These are phyloP conservation scores for Pseudanteris insignis DNA, from an alignment of 2,888 invertebrate species.

Conservation along the genomic window DNA sequence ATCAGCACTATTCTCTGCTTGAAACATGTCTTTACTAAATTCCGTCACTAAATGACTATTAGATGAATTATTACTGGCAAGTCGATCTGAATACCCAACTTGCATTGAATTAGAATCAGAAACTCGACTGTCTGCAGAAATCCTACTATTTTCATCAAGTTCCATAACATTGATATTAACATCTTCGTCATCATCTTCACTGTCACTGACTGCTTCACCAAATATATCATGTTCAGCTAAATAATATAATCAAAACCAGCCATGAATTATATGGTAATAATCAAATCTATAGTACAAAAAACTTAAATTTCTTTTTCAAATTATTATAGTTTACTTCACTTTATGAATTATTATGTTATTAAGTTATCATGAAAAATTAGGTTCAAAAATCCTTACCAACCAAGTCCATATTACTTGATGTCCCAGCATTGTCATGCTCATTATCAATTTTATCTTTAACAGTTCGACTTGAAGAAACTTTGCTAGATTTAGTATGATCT, in stretches of 20 bases:
- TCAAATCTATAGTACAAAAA: too few species aligned
- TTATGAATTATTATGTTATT: too few species aligned
- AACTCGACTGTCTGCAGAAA: conserved; percentile 78
- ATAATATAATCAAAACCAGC: conserved; percentile 4
- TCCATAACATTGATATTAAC: conserved; percentile 77
- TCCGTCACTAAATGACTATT: conserved; percentile 43
- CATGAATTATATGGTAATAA: too few species aligned
- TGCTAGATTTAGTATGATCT: conserved; percentile 67
- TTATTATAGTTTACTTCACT: too few species aligned
- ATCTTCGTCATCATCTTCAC: conserved; percentile 83
- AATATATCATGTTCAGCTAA: conserved; percentile 86
- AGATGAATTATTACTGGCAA: conserved; percentile 46
- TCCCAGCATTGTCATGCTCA: conserved; percentile 57
- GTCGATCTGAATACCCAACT: conserved; percentile 62
- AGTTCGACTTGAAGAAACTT: conserved; percentile 62
- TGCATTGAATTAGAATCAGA: conserved; percentile 76
- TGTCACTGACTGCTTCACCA: conserved; percentile 91
- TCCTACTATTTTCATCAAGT: conserved; percentile 80
- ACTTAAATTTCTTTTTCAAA: too few species aligned
- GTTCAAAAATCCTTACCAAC: conserved; percentile 60
- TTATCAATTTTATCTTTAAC: conserved; percentile 61
- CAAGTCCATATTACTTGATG: conserved; percentile 64
- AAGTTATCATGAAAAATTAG: too few species aligned
- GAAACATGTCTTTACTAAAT: conserved; percentile 74
- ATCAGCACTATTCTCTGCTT: conserved; percentile 50